Evolutionary conservation across 2,113 vertebrate species (phyloP).

Genomic region (Phycodurus eques): DNA sequence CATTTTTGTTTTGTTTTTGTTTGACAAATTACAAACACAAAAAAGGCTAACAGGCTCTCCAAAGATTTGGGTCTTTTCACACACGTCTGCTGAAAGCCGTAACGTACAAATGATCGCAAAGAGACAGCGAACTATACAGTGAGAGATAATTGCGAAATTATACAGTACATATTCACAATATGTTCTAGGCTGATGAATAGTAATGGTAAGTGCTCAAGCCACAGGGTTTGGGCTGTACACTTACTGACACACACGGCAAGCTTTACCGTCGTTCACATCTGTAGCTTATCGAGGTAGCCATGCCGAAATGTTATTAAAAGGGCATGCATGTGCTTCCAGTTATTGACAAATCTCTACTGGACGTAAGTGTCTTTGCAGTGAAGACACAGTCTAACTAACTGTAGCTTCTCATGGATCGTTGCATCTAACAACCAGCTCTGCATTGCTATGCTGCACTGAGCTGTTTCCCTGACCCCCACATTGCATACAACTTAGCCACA

Average conservation of each 20-base stretch:
- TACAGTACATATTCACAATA: not conserved
- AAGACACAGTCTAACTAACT: slow-evolving; percentile 2
- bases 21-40: too few relatives aligned
- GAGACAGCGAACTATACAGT: not conserved
- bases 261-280: not conserved
- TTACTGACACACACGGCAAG: not conserved
- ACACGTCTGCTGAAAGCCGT: not conserved
- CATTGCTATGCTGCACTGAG: slow-evolving; percentile 1
- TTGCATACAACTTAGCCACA: slow-evolving; percentile 5
- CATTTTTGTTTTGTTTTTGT: not conserved
- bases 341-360: not conserved
- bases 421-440: slow-evolving; percentile 3
- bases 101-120: not conserved
- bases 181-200: not conserved
- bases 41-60: not conserved
- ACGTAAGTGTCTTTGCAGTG: not conserved
- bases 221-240: not conserved
- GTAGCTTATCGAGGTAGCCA: not conserved
- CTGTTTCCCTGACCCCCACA: slow-evolving; percentile 1
- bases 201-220: not conserved
- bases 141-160: not conserved
- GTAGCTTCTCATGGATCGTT: slow-evolving; percentile 5
- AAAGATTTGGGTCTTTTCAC: not conserved
- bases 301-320: not conserved
- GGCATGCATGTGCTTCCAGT: not conserved